These are phyloP conservation scores for Halcyon badia DNA, from an alignment of 2,797 vertebrate species.

Conservation along the genomic window DNA sequence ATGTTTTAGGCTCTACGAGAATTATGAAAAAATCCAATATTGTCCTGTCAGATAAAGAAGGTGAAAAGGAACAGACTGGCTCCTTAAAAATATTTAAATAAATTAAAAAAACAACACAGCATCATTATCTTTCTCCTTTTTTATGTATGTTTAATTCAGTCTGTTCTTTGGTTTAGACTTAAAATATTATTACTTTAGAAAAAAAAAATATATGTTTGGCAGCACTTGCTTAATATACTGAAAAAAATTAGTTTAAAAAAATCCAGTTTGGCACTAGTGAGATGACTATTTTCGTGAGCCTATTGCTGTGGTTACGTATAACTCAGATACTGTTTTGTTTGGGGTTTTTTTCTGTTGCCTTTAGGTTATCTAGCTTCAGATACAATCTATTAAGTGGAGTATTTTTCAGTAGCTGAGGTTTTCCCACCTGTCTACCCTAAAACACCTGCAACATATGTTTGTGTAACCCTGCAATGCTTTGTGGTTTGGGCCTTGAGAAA, in stretches of 20 bases:
- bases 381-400: constrained; percentile 79
- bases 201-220: constrained; percentile 20
- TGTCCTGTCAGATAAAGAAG: constrained; percentile 58
- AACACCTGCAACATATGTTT: constrained; percentile 85
- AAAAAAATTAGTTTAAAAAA: constrained; percentile 34
- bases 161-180: constrained; percentile 74
- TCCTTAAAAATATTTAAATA: constrained; percentile 78
- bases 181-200: constrained; percentile 60
- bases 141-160: constrained; percentile 59
- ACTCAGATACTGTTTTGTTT: constrained; percentile 42
- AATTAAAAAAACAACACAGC: constrained; percentile 61
- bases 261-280: constrained; percentile 51
- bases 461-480: constrained; percentile 81
- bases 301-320: not conserved
- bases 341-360: constrained; percentile 54
- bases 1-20: constrained; percentile 63
- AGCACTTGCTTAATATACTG: constrained; percentile 55
- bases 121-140: constrained; percentile 62
- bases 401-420: constrained; percentile 77
- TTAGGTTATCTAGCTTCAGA: constrained; percentile 82
- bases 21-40: constrained; percentile 75
- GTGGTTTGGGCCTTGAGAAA: constrained; percentile 82
- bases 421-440: constrained; percentile 85
- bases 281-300: constrained; percentile 60
- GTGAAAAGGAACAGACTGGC: constrained; percentile 68